A percentile compares a stretch with the other conserved stretches of the same genome.
These are phyloP conservation scores for Chromobotia macracanthus DNA, from an alignment of 2,797 vertebrate species.

Conservation along the genomic window DNA sequence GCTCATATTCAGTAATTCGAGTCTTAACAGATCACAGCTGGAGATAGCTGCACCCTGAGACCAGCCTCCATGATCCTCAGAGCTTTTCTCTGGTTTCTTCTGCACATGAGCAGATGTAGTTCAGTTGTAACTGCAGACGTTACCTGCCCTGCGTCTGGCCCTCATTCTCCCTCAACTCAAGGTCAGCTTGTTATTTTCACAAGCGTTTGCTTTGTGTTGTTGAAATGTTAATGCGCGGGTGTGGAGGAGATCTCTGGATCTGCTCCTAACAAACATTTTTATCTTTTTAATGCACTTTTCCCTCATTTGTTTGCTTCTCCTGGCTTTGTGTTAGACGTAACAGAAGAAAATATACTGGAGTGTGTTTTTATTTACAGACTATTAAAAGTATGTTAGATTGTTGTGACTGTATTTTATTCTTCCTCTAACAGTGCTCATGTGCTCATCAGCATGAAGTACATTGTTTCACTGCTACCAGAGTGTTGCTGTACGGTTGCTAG, in stretches of 20 bases:
- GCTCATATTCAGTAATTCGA: slow-evolving; percentile 75
- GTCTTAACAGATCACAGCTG: slow-evolving; percentile 73
- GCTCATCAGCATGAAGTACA: no score
- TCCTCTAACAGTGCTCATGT: no score
- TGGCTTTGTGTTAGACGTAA: no score
- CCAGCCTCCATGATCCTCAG: slow-evolving; percentile 59
- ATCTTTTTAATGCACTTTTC: background rate
- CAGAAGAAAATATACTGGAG: no score
- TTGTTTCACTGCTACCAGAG: no score
- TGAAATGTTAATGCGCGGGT: slow-evolving; percentile 30
- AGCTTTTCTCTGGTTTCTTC: slow-evolving; percentile 54
- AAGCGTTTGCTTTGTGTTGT: slow-evolving; percentile 34
- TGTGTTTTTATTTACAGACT: no score
- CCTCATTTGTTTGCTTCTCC: slow-evolving; percentile 56
- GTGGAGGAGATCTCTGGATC: slow-evolving; percentile 35
- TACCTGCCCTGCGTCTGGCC: slow-evolving; percentile 24
- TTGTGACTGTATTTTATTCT: no score
- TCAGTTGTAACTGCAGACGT: slow-evolving; percentile 48
- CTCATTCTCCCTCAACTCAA: slow-evolving; percentile 37
- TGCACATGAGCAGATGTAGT: slow-evolving; percentile 45
- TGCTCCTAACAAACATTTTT: no score
- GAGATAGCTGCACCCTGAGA: slow-evolving; percentile 65
- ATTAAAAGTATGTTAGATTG: no score
- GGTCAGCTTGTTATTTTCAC: slow-evolving; percentile 47
- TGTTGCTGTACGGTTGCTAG: no score